Evolutionary conservation across 2,888 invertebrate genomes (phyloP), one percentile per base, ranked within the genome.

Genomic region (Drosophila mulleri): DNA sequence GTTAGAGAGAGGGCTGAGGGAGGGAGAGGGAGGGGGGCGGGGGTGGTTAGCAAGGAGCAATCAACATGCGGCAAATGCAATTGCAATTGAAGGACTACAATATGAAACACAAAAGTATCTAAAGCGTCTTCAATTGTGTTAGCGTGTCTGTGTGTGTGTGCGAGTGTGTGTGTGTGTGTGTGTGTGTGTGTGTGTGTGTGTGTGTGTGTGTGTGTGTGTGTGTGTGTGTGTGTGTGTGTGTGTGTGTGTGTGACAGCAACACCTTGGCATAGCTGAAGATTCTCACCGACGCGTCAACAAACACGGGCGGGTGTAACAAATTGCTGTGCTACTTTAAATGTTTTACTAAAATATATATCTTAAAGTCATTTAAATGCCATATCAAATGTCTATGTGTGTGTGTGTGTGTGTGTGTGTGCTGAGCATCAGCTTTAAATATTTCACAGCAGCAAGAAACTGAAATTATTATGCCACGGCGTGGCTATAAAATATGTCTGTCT

Each of bases 291-390:
- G 45, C 54, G 16, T 29, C 37, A 65, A 41, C 44, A 59, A 32
- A 75, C 11, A 68, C 59, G 62, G 57, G 48, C 35, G 32, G 48
- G 41, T 70, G 63, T 85, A 79, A 83, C 83, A 83, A 85, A 83
- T 85, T 81, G 83, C 66, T 72, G 78, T 76, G 84, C 75, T 74
- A 82, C 87, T 87, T 84, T 82, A 87, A 87, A 87, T 82, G 80
- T 65, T 64, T 53, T 67, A 67, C 71, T 80, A 73, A 83, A 82
- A 54, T 54, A 70, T 78, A 78, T 78, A 78, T 82, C 87, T 84
- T 72, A 67, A 71, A 75, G 82, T 60, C 80, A 72, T 71, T 62
- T 66, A 78, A 66, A 64, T 71, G 68, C 70, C 84, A 72, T 75
- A 80, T 84, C 75, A 78, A 72, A 82, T 79, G 12, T 32, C 48